Conservation (phyloP, 2,888 invertebrate species). For the Limnephilus rhombicus region DNA sequence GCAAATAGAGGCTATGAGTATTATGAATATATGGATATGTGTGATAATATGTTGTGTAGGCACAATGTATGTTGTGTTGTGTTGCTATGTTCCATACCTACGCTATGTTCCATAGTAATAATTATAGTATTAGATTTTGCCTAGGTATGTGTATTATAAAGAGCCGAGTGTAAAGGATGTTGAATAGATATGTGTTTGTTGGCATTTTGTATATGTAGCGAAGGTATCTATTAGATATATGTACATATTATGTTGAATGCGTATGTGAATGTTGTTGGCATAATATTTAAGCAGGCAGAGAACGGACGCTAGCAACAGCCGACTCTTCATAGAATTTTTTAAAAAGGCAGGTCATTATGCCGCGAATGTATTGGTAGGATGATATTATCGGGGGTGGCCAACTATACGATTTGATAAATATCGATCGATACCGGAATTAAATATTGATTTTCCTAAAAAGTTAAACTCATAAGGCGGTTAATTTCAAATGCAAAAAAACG, state of each 20-base stretch:
- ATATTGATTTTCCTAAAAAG: too few relatives aligned
- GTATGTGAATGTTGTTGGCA: constrained; percentile 6
- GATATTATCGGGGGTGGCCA: background rate
- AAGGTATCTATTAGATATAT: background rate
- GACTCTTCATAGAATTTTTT: constrained; percentile 36
- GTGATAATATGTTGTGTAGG: background rate
- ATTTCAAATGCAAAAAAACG: too few relatives aligned
- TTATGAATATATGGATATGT: background rate
- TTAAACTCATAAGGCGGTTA: too few relatives aligned
- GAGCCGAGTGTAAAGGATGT: background rate
- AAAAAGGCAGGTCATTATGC: constrained; percentile 40
- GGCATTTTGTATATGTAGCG: background rate
- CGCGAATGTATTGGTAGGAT: constrained; percentile 40
- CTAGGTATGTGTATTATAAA: background rate
- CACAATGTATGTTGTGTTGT: background rate
- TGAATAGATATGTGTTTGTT: background rate
- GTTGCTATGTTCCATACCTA: background rate
- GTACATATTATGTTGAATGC: background rate
- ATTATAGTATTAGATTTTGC: background rate
- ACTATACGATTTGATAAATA: background rate
- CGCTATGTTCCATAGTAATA: background rate
- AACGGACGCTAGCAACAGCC: constrained; percentile 40
- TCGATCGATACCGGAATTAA: background rate
- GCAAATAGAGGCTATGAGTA: constrained; percentile 7
- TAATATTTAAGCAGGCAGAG: constrained; percentile 35